Percentiles rank a stretch among this genome's conserved stretches.
Evolutionary conservation across 2,888 invertebrate species (phyloP).

Genomic region (Caenorhabditis sp.): DNA sequence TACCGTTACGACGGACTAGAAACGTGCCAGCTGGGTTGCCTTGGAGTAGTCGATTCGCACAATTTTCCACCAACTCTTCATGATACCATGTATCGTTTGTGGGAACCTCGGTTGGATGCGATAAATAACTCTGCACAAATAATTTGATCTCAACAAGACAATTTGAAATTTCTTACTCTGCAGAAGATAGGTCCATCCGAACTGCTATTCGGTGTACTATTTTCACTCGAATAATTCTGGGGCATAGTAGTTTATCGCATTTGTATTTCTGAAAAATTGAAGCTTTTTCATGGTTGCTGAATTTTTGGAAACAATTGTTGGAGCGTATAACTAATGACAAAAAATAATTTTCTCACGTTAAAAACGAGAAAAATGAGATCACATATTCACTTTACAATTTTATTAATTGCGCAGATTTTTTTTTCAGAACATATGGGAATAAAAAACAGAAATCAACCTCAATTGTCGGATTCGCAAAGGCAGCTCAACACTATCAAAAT

Average conservation of each 20-base stretch:
- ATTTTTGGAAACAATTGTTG: too few species aligned
- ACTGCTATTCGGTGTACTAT: conserved; percentile 33
- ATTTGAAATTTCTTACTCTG: conserved; percentile 11
- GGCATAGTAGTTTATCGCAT: conserved; percentile 24
- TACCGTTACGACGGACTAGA: conserved; percentile 29
- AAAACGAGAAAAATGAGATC: too few species aligned
- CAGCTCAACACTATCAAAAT: not conserved
- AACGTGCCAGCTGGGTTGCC: conserved; percentile 36
- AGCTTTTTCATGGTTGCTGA: not conserved
- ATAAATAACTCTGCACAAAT: conserved; percentile 12
- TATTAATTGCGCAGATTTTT: too few species aligned
- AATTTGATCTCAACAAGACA: not conserved
- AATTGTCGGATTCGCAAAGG: too few species aligned
- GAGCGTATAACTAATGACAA: too few species aligned
- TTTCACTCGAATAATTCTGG: conserved; percentile 22
- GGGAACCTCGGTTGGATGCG: conserved; percentile 18
- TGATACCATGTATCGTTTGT: conserved; percentile 39
- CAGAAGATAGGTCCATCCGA: conserved; percentile 11
- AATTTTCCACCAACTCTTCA: conserved; percentile 37
- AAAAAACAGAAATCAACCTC: too few species aligned
- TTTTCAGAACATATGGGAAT: too few species aligned
- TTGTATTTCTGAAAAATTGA: conserved; percentile 21
- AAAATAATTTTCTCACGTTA: too few species aligned
- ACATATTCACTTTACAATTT: too few species aligned
- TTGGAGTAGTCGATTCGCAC: conserved; percentile 39